Evolutionary conservation across 2,113 vertebrate species (phyloP), one percentile per base, ranked within the genome.

Genomic region (Neomonachus schauinslandi): DNA sequence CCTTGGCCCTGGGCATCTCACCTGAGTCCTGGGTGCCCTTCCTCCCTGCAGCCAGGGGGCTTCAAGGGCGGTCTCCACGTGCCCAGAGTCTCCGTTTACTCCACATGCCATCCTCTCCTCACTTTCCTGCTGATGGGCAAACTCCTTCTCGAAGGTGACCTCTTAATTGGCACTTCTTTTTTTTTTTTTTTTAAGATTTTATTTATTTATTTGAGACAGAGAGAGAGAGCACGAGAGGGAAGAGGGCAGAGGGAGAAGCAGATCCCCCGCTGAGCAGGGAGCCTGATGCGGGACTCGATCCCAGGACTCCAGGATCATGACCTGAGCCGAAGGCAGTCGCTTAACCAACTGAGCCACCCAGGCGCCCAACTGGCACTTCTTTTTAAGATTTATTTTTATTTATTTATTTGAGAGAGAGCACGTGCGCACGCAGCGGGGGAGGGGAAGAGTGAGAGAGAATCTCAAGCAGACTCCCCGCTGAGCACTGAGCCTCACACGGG

Each of bases 11-110:
- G 19, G 5, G 59, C 11, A 5, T 7, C 5, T 36, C 18, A 12
- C 14, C 0, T 0, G 31, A 81, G 7, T 36, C 42, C 15, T 36
- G 57, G 53, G 7, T 4, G 13, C 4, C 4, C 71, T 26, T 36
- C 19, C 21, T 59, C 57, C 7, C 5, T 0, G 0, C 63, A 74
- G 51, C 28, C 82, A 55, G 51, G 28, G 33, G 53, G 46, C n/a
- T 16, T 15, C 53, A 5, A 4, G 24, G n/a, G 4, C 1, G 0
- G n/a, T 3, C 55, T 36, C 36, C 28, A 18, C 0, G 0, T 2
- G 22, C 2, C 26, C 49, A 69, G 53, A 0, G 6, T 51, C 31
- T 49, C 49, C 15, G 77, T 76, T 39, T 33, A 77, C 53, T 31
- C 31, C 65, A 42, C 10, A 28, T 59, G 69, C 85, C 72, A 6